Evolutionary conservation across 2,113 vertebrate genomes (phyloP), one percentile per base, ranked within the genome.

Genomic region (Oryzias melastigma): DNA sequence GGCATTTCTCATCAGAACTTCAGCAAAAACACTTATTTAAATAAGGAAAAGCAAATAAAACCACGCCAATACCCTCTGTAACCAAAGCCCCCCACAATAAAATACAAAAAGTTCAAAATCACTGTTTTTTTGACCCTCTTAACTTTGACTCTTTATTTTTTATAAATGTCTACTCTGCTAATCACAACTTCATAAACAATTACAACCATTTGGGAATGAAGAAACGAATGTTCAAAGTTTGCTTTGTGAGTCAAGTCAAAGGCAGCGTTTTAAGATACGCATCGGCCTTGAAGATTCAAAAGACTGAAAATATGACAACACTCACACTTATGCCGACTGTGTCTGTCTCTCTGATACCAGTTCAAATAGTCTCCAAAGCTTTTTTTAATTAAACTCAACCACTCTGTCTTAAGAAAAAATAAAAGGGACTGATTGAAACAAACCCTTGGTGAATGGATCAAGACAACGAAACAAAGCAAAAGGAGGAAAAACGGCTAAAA

Each of bases 321-420:
- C 15, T 18, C 40, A 45, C 14, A 41, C 19, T 19, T 16, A 1
- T 16, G 14, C 13, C 0, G 46, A 18, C 53, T 46, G 49, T 50
- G n/a, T 53, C 35, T 20, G 16, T 27, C 25, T 47, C 50, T 49
- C 20, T 19, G 47, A 40, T 44, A 27, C 19, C 5, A 45, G 22
- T 62, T 54, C 45, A 50, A 49, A 42, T 35, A 35, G 13, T 45
- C 65, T 53, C 12, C 40, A 50, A 43, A 76, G 42, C 14, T 7
- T 0, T 25, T 72, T 63, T 41, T 7, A 67, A 58, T 50, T 14
- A 40, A 52, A 47, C 29, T 52, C 1, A 19, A 4, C 20, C n/a
- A 13, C 43, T 35, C 19, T 35, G 17, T 51, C 20, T 57, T 5
- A 14, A 22, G n/a, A 29, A 35, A 25, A 20, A 7, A 3, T 59